Evolutionary conservation across 1,140 invertebrate genomes (phyloP).

Genomic region (fruit fly (Drosophila melanogaster)): DNA sequence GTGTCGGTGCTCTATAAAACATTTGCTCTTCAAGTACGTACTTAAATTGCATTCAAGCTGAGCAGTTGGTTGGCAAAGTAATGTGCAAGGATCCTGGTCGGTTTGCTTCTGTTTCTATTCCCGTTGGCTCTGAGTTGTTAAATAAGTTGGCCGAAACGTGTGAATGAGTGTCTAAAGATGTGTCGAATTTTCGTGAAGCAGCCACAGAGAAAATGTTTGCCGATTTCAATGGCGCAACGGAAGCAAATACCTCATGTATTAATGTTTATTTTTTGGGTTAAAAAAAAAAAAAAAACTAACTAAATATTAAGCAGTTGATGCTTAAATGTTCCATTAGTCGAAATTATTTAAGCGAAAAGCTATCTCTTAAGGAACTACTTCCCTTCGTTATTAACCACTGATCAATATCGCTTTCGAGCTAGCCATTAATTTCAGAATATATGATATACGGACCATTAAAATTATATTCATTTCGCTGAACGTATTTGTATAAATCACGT

Average conservation of each 20-base stretch:
- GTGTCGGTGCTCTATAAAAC: constrained; percentile 74
- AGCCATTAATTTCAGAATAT: constrained; percentile 57
- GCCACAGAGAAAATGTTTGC: background rate
- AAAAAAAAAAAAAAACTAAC: background rate
- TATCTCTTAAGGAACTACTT: background rate
- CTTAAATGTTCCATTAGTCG: too few species aligned
- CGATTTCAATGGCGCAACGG: constrained; percentile 10
- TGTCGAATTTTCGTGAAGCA: constrained; percentile 57
- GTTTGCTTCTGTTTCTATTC: constrained; percentile 35
- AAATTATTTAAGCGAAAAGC: too few species aligned
- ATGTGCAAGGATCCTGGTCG: constrained; percentile 66
- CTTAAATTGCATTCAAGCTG: constrained; percentile 80
- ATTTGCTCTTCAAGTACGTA: constrained; percentile 78
- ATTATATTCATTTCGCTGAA: constrained; percentile 25
- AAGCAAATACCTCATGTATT: constrained; percentile 9
- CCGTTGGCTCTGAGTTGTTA: constrained; percentile 63
- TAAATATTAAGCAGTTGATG: background rate
- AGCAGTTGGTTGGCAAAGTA: constrained; percentile 58
- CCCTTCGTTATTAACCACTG: constrained; percentile 7
- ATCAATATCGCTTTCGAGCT: constrained; percentile 21
- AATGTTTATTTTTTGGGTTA: background rate
- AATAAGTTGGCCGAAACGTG: constrained; percentile 77
- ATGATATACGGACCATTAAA: constrained; percentile 61
- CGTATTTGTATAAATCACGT: constrained; percentile 75
- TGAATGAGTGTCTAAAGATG: constrained; percentile 77